These are phyloP conservation scores for Pardosa pseudoannulata DNA, from an alignment of 2,888 invertebrate species.

Conservation along the genomic window DNA sequence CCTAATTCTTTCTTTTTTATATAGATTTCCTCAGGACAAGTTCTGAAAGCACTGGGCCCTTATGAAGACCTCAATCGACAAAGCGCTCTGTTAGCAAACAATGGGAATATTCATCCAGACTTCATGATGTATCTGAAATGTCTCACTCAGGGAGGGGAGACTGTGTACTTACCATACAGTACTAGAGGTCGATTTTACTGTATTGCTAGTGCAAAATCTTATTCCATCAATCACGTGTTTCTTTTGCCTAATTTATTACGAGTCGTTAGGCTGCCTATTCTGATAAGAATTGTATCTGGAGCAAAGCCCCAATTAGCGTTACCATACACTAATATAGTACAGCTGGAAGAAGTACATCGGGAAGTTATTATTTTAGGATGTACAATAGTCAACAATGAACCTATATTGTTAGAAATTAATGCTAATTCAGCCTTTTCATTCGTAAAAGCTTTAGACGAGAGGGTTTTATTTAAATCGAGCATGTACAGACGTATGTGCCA, in stretches of 20 bases:
- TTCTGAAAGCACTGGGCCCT: constrained; percentile 38
- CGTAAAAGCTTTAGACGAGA: constrained; percentile 35
- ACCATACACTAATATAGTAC: constrained; percentile 50
- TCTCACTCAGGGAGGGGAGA: constrained; percentile 49
- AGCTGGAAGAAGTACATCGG: constrained; percentile 47
- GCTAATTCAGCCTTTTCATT: constrained; percentile 54
- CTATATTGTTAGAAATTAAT: constrained; percentile 56
- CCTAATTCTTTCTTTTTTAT: neutral
- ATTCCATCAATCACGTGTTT: constrained; percentile 63
- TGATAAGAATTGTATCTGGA: constrained; percentile 53
- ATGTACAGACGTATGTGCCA: constrained; percentile 44
- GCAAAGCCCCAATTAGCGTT: constrained; percentile 34
- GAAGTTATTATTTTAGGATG: constrained; percentile 63
- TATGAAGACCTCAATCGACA: constrained; percentile 59
- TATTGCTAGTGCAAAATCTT: constrained; percentile 43
- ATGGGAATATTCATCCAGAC: constrained; percentile 41
- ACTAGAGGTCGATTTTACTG: constrained; percentile 60
- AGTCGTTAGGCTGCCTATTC: constrained; percentile 28
- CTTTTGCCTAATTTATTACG: constrained; percentile 51
- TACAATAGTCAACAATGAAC: constrained; percentile 48
- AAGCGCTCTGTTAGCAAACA: constrained; percentile 6
- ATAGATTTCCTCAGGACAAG: constrained; percentile 43
- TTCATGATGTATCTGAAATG: constrained; percentile 67
- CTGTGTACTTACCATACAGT: constrained; percentile 54
- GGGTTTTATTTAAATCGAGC: constrained; percentile 5